phyloP scores from a whole-genome alignment of 2,797 vertebrate genomes.

The Hephaestus fuliginosus region DNA sequence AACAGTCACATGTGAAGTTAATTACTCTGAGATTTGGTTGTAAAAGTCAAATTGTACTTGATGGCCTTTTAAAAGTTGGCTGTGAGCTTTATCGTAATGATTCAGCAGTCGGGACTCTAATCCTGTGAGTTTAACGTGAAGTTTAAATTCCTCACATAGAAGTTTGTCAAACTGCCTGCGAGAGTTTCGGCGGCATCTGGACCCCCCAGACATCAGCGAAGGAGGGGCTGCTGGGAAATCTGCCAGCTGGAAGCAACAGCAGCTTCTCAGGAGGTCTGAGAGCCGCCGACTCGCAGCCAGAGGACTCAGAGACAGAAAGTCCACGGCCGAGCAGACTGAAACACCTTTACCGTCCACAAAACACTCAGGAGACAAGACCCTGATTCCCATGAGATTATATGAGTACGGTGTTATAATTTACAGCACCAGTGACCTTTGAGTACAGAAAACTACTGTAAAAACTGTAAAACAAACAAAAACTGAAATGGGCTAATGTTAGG shows the following conservation, averaged over 20 bases:
- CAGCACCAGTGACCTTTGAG: too few species aligned
- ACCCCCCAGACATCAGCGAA: slow-evolving; percentile 61
- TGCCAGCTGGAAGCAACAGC: slow-evolving; percentile 64
- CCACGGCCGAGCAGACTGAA: slow-evolving; percentile 42
- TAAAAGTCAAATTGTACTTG: slow-evolving; percentile 45
- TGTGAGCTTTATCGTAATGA: slow-evolving; percentile 40
- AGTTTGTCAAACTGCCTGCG: slow-evolving; percentile 49
- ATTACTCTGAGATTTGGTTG: slow-evolving; percentile 38
- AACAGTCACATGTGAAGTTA: slow-evolving; percentile 38
- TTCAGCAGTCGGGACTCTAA: slow-evolving; percentile 44
- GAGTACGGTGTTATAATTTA: too few species aligned
- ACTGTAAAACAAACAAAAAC: too few species aligned
- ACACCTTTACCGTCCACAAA: slow-evolving; percentile 30
- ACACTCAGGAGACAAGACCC: too few species aligned
- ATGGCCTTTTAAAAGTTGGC: slow-evolving; percentile 23
- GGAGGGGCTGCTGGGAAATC: slow-evolving; percentile 65
- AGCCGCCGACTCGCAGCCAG: slow-evolving; percentile 34
- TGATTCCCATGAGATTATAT: too few species aligned
- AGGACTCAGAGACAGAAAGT: slow-evolving; percentile 26
- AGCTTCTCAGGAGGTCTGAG: slow-evolving; percentile 63
- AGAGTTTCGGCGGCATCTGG: slow-evolving; percentile 61
- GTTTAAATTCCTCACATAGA: slow-evolving; percentile 48
- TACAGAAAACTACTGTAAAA: too few species aligned
- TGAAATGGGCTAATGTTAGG: too few species aligned
- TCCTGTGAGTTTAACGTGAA: slow-evolving; percentile 35